A percentile compares a stretch with the other conserved stretches of the same genome.
phyloP scores from a whole-genome alignment of 2,797 vertebrate species.

The Falco concolor region DNA sequence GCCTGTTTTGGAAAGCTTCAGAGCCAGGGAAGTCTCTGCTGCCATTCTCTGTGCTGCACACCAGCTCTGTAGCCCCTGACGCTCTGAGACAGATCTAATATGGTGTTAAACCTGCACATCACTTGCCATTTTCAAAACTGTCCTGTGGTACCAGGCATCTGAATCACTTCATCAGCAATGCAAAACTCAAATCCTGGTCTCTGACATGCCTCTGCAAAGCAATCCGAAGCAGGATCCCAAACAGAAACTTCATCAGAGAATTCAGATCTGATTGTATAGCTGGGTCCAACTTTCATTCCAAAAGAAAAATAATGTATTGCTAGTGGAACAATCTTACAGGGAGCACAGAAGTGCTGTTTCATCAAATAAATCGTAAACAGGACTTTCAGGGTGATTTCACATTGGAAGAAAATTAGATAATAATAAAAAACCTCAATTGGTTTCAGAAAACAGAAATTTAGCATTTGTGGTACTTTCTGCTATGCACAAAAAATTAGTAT shows the following conservation, averaged over 20 bases:
- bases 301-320: neutral
- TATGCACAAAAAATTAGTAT: neutral
- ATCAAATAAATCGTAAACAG: neutral
- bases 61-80: neutral
- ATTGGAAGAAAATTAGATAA: neutral
- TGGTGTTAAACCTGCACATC: neutral
- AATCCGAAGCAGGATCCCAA: neutral
- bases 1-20: neutral
- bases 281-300: neutral
- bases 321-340: neutral
- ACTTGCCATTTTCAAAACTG: slow-evolving; percentile 8
- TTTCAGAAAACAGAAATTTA: neutral
- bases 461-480: neutral
- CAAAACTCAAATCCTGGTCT: neutral
- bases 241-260: neutral
- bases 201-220: neutral
- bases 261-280: neutral
- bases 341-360: neutral
- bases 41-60: neutral
- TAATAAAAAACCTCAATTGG: neutral
- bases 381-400: neutral
- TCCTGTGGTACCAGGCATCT: neutral
- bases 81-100: neutral
- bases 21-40: neutral
- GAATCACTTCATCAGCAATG: neutral